Evolutionary conservation across 1,140 invertebrate species (phyloP), one percentile per base, ranked within the genome.

Genomic region (Macrobrachium nipponense): DNA sequence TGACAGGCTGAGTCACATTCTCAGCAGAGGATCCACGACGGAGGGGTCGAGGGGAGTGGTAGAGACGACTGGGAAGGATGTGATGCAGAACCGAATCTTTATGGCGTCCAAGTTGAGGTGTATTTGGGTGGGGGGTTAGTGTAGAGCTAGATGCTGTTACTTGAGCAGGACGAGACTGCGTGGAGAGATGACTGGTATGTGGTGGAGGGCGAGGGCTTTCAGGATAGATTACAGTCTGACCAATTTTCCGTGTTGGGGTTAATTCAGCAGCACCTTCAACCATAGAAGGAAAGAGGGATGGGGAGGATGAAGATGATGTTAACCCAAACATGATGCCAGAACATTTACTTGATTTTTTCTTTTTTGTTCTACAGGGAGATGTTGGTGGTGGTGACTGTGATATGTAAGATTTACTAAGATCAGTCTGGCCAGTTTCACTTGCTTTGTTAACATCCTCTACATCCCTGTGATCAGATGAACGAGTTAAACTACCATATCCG

Each of bases 11-110:
- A 73, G 77, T 62, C 58, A 86, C 84, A 58, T 79, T 86, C 70
- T 87, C 88, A 43, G 88, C 86, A 51, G 88, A 88, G 60, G 88
- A 88, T 36, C 88, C 88, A 59, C 84, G 79, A 36, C 88, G 77
- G 12, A 83, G 78, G 81, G 82, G 88, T 27, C 84, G 86, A 64
- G 84, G 84, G 59, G 85, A 88, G 68, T 82, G 85, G 77, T 83
- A 86, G n/a, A 80, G 82, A 73, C 77, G 88, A 62, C 81, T 79
- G 27, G 88, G 81, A 59, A 84, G 85, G 82, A 87, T 86, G 76
- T 82, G 88, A 58, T 73, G 81, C 23, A 88, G 81, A 60, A 86
- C 61, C n/a, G 84, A 86, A 61, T 86, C 84, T 86, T 86, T 86
- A 20, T 80, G 77, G 61, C 73, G 76, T 18, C 80, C 61, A 51